These are phyloP conservation scores for Caenorhabditis imperialis DNA, from an alignment of 2,888 invertebrate species.

Conservation along the genomic window DNA sequence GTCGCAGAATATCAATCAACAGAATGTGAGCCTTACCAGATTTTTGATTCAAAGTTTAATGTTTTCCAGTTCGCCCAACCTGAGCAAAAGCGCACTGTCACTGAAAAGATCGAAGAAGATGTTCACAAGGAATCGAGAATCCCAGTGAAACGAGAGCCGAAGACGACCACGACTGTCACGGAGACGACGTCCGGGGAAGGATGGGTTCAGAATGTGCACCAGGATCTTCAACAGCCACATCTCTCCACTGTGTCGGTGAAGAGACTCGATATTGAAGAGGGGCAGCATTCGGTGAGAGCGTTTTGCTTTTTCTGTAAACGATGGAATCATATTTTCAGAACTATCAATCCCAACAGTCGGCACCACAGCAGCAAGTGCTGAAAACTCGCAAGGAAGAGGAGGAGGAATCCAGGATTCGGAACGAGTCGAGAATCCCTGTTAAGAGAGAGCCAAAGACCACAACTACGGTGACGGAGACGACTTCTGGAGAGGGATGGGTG, in stretches of 20 bases:
- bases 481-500: constrained; percentile 56
- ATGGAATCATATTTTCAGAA: constrained; percentile 1
- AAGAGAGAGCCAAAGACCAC: constrained; percentile 48
- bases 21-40: constrained; percentile 4
- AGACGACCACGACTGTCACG: constrained; percentile 47
- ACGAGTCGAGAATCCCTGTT: constrained; percentile 48
- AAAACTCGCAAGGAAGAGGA: constrained; percentile 24
- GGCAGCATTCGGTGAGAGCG: neutral
- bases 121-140: constrained; percentile 36
- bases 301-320: neutral
- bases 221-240: constrained; percentile 50
- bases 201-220: constrained; percentile 56
- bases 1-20: constrained; percentile 32
- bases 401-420: constrained; percentile 27
- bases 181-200: constrained; percentile 49
- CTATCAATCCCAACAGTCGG: neutral
- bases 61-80: constrained; percentile 30
- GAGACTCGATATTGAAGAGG: constrained; percentile 21
- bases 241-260: constrained; percentile 26
- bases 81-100: constrained; percentile 22
- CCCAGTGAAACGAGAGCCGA: constrained; percentile 41
- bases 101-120: constrained; percentile 37
- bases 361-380: constrained; percentile 14
- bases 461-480: constrained; percentile 43
- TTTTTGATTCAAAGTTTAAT: neutral